A percentile compares a stretch with the other conserved stretches of the same genome.
Conservation (phyloP, 1,140 invertebrate genomes). For the Adoxophyes honmai region DNA sequence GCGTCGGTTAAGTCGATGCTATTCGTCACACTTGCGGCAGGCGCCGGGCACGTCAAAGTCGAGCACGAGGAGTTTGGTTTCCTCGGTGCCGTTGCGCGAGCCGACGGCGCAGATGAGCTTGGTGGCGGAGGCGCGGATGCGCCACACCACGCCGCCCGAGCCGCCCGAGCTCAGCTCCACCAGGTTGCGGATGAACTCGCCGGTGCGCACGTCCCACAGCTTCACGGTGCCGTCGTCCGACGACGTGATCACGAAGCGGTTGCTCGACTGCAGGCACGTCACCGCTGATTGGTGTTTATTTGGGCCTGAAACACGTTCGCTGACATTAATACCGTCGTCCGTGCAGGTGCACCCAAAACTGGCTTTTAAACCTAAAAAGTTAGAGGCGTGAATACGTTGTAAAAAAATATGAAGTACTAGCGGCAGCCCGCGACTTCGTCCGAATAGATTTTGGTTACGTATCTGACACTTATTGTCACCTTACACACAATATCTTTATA, state of each 20-base stretch:
- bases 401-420: too few relatives aligned
- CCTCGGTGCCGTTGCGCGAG: constrained; percentile 98
- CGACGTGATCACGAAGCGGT: constrained; percentile 99
- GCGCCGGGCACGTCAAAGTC: constrained; percentile 94
- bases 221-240: constrained; percentile 99
- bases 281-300: constrained; percentile 99
- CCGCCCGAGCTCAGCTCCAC: constrained; percentile 96
- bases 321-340: not conserved
- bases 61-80: constrained; percentile 98
- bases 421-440: too few relatives aligned
- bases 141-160: constrained; percentile 98
- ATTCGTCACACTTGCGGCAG: constrained; percentile 77
- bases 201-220: constrained; percentile 97
- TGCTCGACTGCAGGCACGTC: constrained; percentile 98
- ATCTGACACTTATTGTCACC: too few relatives aligned
- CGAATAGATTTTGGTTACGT: too few relatives aligned
- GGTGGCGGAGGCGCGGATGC: constrained; percentile 95
- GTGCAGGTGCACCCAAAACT: too few relatives aligned
- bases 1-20: constrained; percentile 70
- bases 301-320: constrained; percentile 79
- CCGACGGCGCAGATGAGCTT: constrained; percentile 99
- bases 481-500: too few relatives aligned
- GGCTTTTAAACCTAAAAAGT: too few relatives aligned
- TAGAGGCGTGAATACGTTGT: too few relatives aligned
- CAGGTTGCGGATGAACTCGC: constrained; percentile 96